Evolutionary conservation across 1,140 invertebrate genomes (phyloP), one percentile per base, ranked within the genome.

Genomic region (Zophobas morio): DNA sequence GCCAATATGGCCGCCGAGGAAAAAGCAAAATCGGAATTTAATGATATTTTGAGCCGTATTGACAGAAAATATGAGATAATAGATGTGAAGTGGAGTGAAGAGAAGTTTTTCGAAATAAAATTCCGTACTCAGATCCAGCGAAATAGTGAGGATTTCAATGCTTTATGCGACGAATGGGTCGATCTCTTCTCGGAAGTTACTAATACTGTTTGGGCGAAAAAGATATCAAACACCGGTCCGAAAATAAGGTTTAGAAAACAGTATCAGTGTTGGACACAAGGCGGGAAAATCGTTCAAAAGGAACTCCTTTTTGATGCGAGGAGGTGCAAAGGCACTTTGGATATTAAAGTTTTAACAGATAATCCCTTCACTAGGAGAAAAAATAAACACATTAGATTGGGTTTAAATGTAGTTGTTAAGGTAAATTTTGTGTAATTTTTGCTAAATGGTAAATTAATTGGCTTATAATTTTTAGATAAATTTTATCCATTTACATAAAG

Each of bases 191-290:
- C 85, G 37, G 75, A 82, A 36, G 78, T 81, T 46, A 85, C 85
- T 34, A 79, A 83, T 47, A 86, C 85, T 54, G 78, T 85, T 78
- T 86, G 85, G 85, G 85, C 83, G 35, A 85, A 85, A 74, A 86
- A 86, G 80, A 84, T 84, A 74, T 86, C 85, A 49, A 86, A 86
- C 77, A 85, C 84, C 4, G 85, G 85, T 1, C 84, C 84, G 8
- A 85, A 86, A 83, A 84, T 86, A 70, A 81, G 79, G 57, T 86
- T 85, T 80, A 74, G 85, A 71, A 86, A 86, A 76, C 84, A 85
- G 54, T 86, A 86, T 78, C 85, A 86, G 54, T 86, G 85, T 53
- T 86, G 85, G 85, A 82, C 84, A 20, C 81, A 84, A 32, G 75
- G 74, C 8, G 81, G 80, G 40, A 82, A 82, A 79, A 73, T 76